phyloP scores from a whole-genome alignment of 2,797 vertebrate genomes.

The Pampus argenteus region DNA sequence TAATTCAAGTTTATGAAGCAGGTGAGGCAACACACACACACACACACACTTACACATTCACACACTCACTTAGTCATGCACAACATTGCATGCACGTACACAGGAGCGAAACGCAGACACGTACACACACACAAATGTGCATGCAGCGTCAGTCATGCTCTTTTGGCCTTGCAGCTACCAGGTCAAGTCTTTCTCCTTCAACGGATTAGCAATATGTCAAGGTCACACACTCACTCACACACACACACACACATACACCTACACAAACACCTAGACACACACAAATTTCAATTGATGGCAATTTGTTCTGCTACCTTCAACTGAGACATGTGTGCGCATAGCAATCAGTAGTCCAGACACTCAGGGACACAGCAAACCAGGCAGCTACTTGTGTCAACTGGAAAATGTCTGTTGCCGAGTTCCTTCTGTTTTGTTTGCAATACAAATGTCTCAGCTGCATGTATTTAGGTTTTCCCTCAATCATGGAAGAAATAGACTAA shows the following conservation, averaged over 20 bases:
- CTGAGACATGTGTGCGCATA: conserved; percentile 72
- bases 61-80: conserved; percentile 25
- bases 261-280: conserved; percentile 25
- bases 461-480: conserved; percentile 49
- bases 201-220: conserved; percentile 69
- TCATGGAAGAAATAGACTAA: conserved; percentile 36
- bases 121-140: conserved; percentile 54
- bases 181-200: conserved; percentile 75
- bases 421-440: conserved; percentile 58
- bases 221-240: conserved; percentile 46
- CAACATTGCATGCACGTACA: conserved; percentile 35
- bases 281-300: conserved; percentile 63
- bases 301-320: conserved; percentile 78
- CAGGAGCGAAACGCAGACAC: conserved; percentile 22
- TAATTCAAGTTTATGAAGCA: conserved; percentile 58
- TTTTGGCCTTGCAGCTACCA: conserved; percentile 60
- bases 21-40: conserved; percentile 40
- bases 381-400: conserved; percentile 57
- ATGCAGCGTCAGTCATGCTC: conserved; percentile 60
- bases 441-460: conserved; percentile 48
- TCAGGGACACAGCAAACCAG: conserved; percentile 41
- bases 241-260: conserved; percentile 24
- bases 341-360: conserved; percentile 73
- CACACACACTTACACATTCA: neutral
- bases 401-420: conserved; percentile 56